A percentile compares a stretch with the other conserved stretches of the same genome.
Evolutionary conservation across 2,797 vertebrate genomes (phyloP).

Genomic region (Okamejei kenojei): DNA sequence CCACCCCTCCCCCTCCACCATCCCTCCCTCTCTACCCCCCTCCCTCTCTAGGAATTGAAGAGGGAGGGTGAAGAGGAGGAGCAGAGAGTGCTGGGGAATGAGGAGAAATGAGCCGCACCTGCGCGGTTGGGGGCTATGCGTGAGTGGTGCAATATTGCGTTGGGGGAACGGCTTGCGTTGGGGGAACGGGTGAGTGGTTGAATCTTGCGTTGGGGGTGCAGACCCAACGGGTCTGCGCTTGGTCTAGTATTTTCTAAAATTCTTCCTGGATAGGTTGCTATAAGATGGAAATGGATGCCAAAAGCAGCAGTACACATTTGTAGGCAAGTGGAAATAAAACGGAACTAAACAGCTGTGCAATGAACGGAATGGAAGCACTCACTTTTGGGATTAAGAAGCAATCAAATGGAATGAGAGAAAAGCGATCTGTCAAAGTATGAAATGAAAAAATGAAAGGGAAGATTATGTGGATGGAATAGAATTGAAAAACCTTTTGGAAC

Average conservation of each 20-base stretch:
- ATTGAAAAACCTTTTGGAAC: background rate
- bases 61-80: no score
- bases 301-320: background rate
- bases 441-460: background rate
- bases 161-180: no score
- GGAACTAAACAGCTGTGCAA: background rate
- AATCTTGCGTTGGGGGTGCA: no score
- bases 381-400: conserved; percentile 17
- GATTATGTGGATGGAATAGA: background rate
- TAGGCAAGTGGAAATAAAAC: background rate
- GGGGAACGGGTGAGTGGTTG: no score
- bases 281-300: background rate
- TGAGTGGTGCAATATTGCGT: no score
- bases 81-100: no score
- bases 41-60: no score
- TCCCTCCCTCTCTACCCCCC: no score
- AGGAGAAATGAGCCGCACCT: no score
- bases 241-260: background rate
- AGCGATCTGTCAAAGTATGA: background rate
- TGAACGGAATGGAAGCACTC: background rate
- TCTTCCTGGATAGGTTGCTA: background rate
- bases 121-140: no score
- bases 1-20: no score
- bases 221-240: no score
- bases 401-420: background rate